Percentiles rank a stretch among this genome's conserved stretches.
Evolutionary conservation across 2,113 vertebrate species (phyloP).

Genomic region (Thalassarche chlororhynchos): DNA sequence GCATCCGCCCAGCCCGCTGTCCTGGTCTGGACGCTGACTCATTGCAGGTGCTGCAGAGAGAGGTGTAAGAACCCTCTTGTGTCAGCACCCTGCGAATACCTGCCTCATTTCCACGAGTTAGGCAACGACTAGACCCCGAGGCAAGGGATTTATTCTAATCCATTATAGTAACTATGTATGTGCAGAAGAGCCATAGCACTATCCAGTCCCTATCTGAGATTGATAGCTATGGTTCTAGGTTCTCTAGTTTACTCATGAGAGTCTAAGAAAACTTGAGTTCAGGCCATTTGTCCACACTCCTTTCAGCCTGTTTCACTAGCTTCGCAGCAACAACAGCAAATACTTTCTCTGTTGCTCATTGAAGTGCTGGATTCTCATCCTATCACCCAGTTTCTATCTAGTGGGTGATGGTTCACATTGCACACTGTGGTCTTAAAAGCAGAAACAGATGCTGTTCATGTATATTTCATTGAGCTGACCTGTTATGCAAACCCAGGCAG

Average conservation of each 20-base stretch:
- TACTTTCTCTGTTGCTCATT: neutral
- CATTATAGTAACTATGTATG: neutral
- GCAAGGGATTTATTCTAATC: neutral
- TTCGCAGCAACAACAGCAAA: neutral
- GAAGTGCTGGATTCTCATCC: neutral
- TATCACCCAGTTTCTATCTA: neutral
- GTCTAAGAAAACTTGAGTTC: neutral
- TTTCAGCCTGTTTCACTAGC: neutral
- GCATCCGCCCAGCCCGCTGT: no score
- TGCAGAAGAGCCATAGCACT: neutral
- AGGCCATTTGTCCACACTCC: neutral
- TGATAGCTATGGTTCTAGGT: neutral
- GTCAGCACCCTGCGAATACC: neutral
- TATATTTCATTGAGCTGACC: conserved; percentile 49
- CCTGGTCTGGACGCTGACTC: neutral
- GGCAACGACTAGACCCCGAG: neutral
- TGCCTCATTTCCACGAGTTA: neutral
- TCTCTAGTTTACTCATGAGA: neutral
- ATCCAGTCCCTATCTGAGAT: neutral
- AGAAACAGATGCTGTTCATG: conserved; percentile 65
- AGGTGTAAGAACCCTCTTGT: neutral
- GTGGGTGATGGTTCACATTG: conserved; percentile 12
- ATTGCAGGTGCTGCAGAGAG: neutral
- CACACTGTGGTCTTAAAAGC: conserved; percentile 49
- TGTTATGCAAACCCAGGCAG: conserved; percentile 9